Conservation (phyloP, 2,888 invertebrate genomes). For the Dasypolia templi region DNA sequence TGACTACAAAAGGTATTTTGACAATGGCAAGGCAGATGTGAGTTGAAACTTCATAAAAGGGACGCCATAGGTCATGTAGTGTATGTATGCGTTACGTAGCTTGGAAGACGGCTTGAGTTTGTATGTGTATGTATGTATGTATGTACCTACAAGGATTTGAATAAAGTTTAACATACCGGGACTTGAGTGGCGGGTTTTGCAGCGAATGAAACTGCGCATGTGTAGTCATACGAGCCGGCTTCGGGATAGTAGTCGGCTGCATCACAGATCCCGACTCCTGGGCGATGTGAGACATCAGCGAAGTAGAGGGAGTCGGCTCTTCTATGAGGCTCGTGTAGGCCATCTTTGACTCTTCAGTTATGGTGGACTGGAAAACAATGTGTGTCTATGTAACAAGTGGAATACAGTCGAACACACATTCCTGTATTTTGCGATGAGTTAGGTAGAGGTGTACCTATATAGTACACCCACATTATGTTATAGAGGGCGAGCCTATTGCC, state of each 20-base stretch:
- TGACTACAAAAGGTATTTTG: not conserved
- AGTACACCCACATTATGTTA: too few species aligned
- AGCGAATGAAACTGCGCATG: slow-evolving; percentile 72
- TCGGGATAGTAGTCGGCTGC: slow-evolving; percentile 65
- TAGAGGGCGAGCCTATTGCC: too few species aligned
- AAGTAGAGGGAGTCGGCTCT: slow-evolving; percentile 88
- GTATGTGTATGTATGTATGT: not conserved
- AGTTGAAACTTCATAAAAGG: not conserved
- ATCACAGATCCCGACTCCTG: slow-evolving; percentile 63
- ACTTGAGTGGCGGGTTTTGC: slow-evolving; percentile 67
- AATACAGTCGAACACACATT: slow-evolving; percentile 62
- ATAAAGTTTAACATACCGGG: slow-evolving; percentile 61
- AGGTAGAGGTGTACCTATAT: too few species aligned
- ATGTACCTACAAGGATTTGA: not conserved
- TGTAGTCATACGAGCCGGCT: slow-evolving; percentile 60
- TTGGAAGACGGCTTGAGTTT: not conserved
- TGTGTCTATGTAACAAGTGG: not conserved
- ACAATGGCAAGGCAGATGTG: not conserved
- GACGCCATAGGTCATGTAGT: not conserved
- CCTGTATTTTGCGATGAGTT: too few species aligned
- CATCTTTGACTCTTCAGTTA: slow-evolving; percentile 97
- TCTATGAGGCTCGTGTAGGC: slow-evolving; percentile 98
- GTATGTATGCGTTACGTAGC: not conserved
- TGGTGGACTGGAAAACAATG: slow-evolving; percentile 91
- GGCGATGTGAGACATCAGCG: slow-evolving; percentile 73